A percentile compares a stretch with the other conserved stretches of the same genome.
Evolutionary conservation across 92 coral and sea anemone species (phyloP).

Genomic region (Umimayanthus kanabou): DNA sequence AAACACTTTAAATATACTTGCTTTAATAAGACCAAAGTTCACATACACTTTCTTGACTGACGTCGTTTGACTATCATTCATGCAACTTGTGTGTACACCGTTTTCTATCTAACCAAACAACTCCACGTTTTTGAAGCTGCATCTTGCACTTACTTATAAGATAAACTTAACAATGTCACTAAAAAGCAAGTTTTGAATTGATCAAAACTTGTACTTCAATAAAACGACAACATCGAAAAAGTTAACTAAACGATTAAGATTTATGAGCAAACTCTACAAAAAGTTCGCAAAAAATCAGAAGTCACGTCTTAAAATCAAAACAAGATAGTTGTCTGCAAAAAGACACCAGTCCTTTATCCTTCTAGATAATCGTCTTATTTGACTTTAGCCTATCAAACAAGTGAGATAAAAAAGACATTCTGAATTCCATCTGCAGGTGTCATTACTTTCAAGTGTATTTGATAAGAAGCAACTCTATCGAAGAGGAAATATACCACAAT

Average conservation of each 20-base stretch:
- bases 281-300: slow-evolving; percentile 25
- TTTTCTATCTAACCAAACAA: slow-evolving; percentile 23
- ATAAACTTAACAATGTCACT: slow-evolving; percentile 18
- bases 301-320: slow-evolving; percentile 4
- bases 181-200: slow-evolving; percentile 19
- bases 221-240: slow-evolving; percentile 18
- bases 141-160: background rate
- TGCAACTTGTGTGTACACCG: slow-evolving; percentile 22
- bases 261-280: slow-evolving; percentile 20
- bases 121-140: slow-evolving; percentile 18
- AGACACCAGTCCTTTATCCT: slow-evolving; percentile 25
- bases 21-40: slow-evolving; percentile 19
- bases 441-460: slow-evolving; percentile 15
- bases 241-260: slow-evolving; percentile 5
- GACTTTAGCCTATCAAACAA: slow-evolving; percentile 25
- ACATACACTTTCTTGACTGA: slow-evolving; percentile 29
- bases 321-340: slow-evolving; percentile 24
- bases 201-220: slow-evolving; percentile 23
- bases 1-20: background rate
- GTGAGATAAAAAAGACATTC: slow-evolving; percentile 24
- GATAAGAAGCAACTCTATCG: slow-evolving; percentile 16
- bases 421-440: slow-evolving; percentile 19
- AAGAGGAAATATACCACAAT: slow-evolving; percentile 20
- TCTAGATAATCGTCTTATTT: slow-evolving; percentile 8
- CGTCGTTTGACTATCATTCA: slow-evolving; percentile 15